Evolutionary conservation across 2,888 invertebrate genomes (phyloP), one percentile per base, ranked within the genome.

Genomic region (Diloba caeruleocephala): DNA sequence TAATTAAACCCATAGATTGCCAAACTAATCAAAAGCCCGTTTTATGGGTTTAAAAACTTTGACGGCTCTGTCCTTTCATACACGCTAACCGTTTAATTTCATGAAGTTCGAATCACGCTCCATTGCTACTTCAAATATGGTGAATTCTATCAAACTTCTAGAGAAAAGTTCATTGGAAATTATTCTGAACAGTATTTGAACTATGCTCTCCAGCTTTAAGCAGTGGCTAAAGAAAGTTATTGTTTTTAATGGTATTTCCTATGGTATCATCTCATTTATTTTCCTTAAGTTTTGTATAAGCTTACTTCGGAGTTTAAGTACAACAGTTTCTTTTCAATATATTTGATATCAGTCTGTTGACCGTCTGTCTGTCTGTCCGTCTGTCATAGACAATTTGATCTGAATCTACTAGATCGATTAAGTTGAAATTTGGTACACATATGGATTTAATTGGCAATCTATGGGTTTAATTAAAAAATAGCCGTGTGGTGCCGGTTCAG

Each of bases 91-190:
- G 23, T 56, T 48, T 25, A 49, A 60, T 64, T 53, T 42, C 10
- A 28, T 32, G 25, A 56, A 68, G 44, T 57, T 64, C n/a, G 3
- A 29, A 38, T 23, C 19, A 38, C 32, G 36, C 13, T 39, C 13
- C 34, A 21, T 8, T 57, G 29, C 14, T 36, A 13, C 25, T 33
- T 33, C 14, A n/a, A 63, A 33, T 26, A 52, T 41, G 43, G 32
- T n/a, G 13, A 26, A 56, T 31, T 42, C 50, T 2, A 10, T 14
- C 32, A 8, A 38, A 57, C 33, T 62, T 41, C 14, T 2, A 31
- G 28, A 26, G 43, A 60, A 58, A 52, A 60, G 21, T 67, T 59
- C 5, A 21, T 32, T 6, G 29, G 12, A 41, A 46, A 42, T 42
- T 33, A 50, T 61, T 56, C 23, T 37, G 31, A 38, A 17, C 28